These are phyloP conservation scores for Palloptera scutellata DNA, from an alignment of 2,888 invertebrate genomes.

Conservation along the genomic window DNA sequence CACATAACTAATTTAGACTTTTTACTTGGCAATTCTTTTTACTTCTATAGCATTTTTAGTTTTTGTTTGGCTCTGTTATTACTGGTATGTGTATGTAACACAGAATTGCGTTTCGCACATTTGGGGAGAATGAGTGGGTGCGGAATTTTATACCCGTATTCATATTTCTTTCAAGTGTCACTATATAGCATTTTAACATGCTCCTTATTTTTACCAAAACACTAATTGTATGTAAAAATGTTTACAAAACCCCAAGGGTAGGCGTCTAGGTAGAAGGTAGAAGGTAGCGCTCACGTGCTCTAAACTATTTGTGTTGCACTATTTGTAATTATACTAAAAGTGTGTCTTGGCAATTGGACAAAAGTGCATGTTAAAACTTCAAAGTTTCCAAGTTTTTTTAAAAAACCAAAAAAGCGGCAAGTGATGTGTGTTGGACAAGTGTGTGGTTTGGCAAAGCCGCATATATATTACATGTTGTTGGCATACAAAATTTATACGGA, in stretches of 20 bases:
- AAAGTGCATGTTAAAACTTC: constrained; percentile 24
- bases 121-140: no score
- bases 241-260: no score
- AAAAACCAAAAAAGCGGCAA: neutral
- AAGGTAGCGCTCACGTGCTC: constrained; percentile 18
- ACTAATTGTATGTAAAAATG: no score
- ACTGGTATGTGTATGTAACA: neutral
- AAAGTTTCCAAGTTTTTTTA: neutral
- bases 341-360: constrained; percentile 28
- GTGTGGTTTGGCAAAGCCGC: constrained; percentile 15
- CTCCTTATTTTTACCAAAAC: no score
- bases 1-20: constrained; percentile 24
- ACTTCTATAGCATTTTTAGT: neutral
- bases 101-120: no score
- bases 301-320: constrained; percentile 17
- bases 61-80: neutral
- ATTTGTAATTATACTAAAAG: constrained; percentile 25
- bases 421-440: neutral
- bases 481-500: no score
- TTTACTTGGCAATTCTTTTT: constrained; percentile 20
- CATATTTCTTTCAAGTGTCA: no score
- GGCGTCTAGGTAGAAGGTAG: no score
- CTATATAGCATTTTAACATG: no score
- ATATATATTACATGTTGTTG: constrained; percentile 11
- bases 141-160: no score